Evolutionary conservation across 2,113 vertebrate genomes (phyloP), one percentile per base, ranked within the genome.

Genomic region (Pomatostomus ruficeps): DNA sequence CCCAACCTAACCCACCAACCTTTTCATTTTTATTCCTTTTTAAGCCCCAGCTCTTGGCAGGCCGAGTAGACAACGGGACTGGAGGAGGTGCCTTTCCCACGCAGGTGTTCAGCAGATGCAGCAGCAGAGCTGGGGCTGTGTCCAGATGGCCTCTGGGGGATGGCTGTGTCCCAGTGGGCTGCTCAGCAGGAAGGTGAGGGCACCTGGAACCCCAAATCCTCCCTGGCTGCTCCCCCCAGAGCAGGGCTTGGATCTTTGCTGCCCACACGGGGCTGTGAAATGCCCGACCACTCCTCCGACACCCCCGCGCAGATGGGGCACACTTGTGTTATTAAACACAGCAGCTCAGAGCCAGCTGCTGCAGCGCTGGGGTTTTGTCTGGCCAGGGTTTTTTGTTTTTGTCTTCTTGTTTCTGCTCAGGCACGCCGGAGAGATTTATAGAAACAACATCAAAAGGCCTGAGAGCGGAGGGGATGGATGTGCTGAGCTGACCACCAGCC

Each of bases 381-480:
- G 49, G 57, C 35, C 23, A 12, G 12, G 22, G 2, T 55, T 52
- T 33, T 23, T 43, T 23, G 28, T 40, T 71, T 36, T 8, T 1
- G 20, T 59, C 21, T 11, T 61, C 25, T 85, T 78, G 61, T 68
- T 92, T 92, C 83, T 70, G 31, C 54, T 66, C 58, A 26, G 63
- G 79, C 49, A 58, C 5, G 3, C 49, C 62, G 54, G 82, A 67
- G 85, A 88, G 74, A 95, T 88, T 92, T 80, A 93, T 24, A 88
- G 91, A 52, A 92, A 45, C 63, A 91, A 84, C 89, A 80, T 86
- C 86, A 73, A 92, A 92, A 79, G 83, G 58, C 36, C 57, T 65
- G 79, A 48, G 86, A 92, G 72, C 1, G 1, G 10, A 55, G 38
- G 67, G 86, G 72, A 61, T 21, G 59, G 25, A 61, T 36, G 75